Evolutionary conservation across 2,888 invertebrate genomes (phyloP).

Genomic region (Erynnis tages): DNA sequence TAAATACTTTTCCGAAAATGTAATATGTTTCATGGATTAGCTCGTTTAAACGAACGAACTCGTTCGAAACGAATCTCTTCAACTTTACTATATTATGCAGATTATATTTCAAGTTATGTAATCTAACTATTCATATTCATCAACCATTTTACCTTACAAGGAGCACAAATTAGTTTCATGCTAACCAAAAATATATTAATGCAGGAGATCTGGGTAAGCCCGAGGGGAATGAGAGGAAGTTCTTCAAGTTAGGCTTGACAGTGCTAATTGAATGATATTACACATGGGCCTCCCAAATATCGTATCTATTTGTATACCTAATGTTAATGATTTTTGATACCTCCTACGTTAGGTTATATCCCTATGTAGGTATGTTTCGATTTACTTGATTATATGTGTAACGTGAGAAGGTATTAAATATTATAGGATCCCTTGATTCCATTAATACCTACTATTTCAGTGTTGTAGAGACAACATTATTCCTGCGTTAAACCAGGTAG

Average conservation of each 20-base stretch:
- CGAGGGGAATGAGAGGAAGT: conserved; percentile 38
- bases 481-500: too few species aligned
- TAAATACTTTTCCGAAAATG: too few species aligned
- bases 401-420: too few species aligned
- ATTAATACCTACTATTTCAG: too few species aligned
- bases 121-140: not conserved
- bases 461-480: too few species aligned
- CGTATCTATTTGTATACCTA: conserved; percentile 25
- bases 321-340: conserved; percentile 19
- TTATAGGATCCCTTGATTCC: not conserved
- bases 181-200: conserved; percentile 31
- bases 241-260: conserved; percentile 46
- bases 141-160: not conserved
- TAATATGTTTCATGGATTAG: too few species aligned
- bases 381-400: too few species aligned
- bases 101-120: too few species aligned
- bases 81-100: too few species aligned
- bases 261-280: conserved; percentile 56
- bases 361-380: not conserved
- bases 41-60: too few species aligned
- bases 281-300: conserved; percentile 48
- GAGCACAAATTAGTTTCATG: not conserved
- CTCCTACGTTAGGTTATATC: not conserved
- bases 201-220: conserved; percentile 30
- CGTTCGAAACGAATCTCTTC: too few species aligned